A percentile compares a stretch with the other conserved stretches of the same genome.
Conservation (phyloP, 2,113 vertebrate species). For the Mugil cephalus region DNA sequence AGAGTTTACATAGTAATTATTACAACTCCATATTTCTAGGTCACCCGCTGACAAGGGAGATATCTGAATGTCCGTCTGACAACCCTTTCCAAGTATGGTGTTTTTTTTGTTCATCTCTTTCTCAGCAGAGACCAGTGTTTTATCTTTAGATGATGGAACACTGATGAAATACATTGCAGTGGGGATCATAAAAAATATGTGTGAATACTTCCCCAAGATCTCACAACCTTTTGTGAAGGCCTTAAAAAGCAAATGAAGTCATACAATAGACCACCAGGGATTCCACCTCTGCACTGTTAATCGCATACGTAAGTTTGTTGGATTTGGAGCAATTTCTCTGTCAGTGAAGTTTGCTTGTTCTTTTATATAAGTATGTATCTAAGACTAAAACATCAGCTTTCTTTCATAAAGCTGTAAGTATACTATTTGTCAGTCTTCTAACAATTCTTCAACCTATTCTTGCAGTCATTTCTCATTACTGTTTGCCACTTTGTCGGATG, state of each 20-base stretch:
- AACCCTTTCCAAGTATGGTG: background rate
- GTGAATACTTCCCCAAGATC: background rate
- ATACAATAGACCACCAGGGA: too few species aligned
- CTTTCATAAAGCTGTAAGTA: too few species aligned
- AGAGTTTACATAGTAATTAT: too few species aligned
- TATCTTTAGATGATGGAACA: conserved; percentile 12
- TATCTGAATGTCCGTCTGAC: background rate
- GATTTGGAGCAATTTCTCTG: background rate
- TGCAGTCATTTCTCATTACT: conserved; percentile 16
- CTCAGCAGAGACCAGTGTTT: background rate
- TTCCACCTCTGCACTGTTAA: background rate
- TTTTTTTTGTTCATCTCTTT: background rate
- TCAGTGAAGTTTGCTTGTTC: background rate
- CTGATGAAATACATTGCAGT: conserved; percentile 16
- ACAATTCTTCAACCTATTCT: background rate
- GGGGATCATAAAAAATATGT: conserved; percentile 7
- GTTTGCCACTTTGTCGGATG: conserved; percentile 35
- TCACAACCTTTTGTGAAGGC: background rate
- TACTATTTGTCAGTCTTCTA: background rate
- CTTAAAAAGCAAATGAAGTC: background rate
- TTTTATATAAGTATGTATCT: background rate
- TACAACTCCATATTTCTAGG: background rate
- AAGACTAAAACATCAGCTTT: too few species aligned
- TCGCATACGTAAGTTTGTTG: background rate
- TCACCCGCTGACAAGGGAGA: background rate